phyloP scores from a whole-genome alignment of 2,888 invertebrate genomes.

The Cephus rjabovi region DNA sequence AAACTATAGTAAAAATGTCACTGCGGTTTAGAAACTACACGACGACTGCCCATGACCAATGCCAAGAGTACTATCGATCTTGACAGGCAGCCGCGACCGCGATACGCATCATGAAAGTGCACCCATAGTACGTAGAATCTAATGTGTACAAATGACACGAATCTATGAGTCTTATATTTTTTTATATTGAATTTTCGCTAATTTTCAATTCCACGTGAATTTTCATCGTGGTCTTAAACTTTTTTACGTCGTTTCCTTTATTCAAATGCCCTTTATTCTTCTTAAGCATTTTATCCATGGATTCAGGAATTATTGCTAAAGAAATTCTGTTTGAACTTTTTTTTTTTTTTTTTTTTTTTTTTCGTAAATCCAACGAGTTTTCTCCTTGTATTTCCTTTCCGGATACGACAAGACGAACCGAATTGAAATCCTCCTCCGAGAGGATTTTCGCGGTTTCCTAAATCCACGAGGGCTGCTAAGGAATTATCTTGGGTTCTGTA shows the following conservation, averaged over 20 bases:
- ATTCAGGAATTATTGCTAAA: neutral
- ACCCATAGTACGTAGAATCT: neutral
- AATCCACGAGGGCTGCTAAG: no score
- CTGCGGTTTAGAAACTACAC: slow-evolving; percentile 34
- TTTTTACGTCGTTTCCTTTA: neutral
- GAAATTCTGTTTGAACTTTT: neutral
- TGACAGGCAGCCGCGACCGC: slow-evolving; percentile 3
- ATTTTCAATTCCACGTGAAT: no score
- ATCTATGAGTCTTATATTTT: neutral
- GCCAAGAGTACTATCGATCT: slow-evolving; percentile 13
- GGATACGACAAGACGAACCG: no score
- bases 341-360: neutral
- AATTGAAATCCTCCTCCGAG: no score
- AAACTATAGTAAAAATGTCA: slow-evolving; percentile 35
- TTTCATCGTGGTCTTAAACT: neutral
- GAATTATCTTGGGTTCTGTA: no score
- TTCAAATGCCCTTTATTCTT: neutral
- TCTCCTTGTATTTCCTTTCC: no score
- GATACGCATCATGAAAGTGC: neutral
- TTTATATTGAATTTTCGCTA: neutral
- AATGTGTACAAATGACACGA: neutral
- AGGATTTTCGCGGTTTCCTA: no score
- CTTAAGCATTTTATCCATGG: neutral
- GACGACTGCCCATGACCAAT: slow-evolving; percentile 11
- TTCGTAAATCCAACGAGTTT: neutral